These are phyloP conservation scores for Harpalus rubripes DNA, from an alignment of 2,888 invertebrate species.

Conservation along the genomic window DNA sequence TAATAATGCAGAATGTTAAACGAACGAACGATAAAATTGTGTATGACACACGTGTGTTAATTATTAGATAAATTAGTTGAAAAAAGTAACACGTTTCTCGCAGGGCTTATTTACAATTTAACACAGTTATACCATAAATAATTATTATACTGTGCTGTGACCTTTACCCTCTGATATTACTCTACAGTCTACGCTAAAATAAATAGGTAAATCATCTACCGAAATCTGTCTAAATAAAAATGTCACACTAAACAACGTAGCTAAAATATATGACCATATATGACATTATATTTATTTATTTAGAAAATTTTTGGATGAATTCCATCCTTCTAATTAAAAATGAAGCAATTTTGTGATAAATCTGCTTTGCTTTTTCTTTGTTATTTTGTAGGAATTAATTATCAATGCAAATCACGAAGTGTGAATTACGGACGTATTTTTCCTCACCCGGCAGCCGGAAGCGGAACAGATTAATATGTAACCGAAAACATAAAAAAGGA, in stretches of 20 bases:
- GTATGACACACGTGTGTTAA: too few species aligned
- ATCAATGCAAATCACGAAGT: conserved; percentile 35
- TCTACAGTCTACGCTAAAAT: too few species aligned
- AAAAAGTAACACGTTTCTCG: too few species aligned
- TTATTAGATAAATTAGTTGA: too few species aligned
- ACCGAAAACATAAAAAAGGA: conserved; percentile 10
- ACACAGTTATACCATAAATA: too few species aligned
- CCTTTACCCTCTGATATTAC: too few species aligned
- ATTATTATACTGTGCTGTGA: too few species aligned
- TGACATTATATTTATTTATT: not conserved
- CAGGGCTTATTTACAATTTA: too few species aligned
- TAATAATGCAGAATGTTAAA: too few species aligned
- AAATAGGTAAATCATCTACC: too few species aligned
- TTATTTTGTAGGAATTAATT: conserved; percentile 16
- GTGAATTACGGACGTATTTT: conserved; percentile 23
- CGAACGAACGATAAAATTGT: too few species aligned
- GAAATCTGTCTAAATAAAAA: not conserved
- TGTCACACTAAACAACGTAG: not conserved
- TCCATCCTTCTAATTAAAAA: too few species aligned
- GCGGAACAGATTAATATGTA: conserved; percentile 31
- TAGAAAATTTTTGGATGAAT: not conserved
- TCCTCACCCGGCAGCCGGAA: not conserved
- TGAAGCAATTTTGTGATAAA: conserved; percentile 1
- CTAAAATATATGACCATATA: not conserved
- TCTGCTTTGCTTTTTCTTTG: not conserved